phyloP scores from a whole-genome alignment of 2,888 invertebrate species.

The Luperina testacea region DNA sequence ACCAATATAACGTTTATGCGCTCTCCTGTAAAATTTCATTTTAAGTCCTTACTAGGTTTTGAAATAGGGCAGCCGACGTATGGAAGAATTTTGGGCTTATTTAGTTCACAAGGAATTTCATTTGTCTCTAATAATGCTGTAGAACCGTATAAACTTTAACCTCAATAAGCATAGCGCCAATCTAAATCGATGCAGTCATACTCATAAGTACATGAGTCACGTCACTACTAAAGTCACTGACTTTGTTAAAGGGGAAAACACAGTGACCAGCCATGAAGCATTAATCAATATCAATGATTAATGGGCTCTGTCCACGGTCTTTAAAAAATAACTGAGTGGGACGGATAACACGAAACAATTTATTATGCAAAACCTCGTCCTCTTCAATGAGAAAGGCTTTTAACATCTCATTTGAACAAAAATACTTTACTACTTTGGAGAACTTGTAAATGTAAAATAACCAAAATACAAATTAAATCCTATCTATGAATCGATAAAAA shows the following conservation, averaged over 20 bases:
- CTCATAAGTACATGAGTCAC: slow-evolving; percentile 33
- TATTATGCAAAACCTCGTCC: slow-evolving; percentile 18
- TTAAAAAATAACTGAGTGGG: slow-evolving; percentile 24
- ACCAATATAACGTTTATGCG: too few relatives aligned
- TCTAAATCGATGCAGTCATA: slow-evolving; percentile 27
- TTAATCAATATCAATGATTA: slow-evolving; percentile 40
- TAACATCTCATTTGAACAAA: slow-evolving; percentile 10
- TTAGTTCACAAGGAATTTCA: neutral
- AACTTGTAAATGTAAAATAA: slow-evolving; percentile 9
- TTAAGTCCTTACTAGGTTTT: too few relatives aligned
- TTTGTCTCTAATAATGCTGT: neutral
- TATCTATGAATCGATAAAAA: slow-evolving; percentile 55
- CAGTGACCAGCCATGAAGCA: slow-evolving; percentile 21
- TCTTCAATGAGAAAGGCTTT: neutral
- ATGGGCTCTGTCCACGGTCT: slow-evolving; percentile 2
- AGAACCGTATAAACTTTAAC: slow-evolving; percentile 23
- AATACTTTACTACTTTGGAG: neutral
- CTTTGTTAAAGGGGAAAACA: slow-evolving; percentile 23
- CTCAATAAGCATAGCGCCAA: slow-evolving; percentile 1
- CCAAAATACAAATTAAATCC: slow-evolving; percentile 3
- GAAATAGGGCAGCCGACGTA: too few relatives aligned
- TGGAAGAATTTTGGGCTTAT: neutral
- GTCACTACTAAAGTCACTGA: slow-evolving; percentile 8
- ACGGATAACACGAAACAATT: slow-evolving; percentile 9
- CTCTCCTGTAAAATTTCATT: too few relatives aligned